phyloP scores from a whole-genome alignment of 2,113 vertebrate species.

The Coryphaenoides rupestris region DNA sequence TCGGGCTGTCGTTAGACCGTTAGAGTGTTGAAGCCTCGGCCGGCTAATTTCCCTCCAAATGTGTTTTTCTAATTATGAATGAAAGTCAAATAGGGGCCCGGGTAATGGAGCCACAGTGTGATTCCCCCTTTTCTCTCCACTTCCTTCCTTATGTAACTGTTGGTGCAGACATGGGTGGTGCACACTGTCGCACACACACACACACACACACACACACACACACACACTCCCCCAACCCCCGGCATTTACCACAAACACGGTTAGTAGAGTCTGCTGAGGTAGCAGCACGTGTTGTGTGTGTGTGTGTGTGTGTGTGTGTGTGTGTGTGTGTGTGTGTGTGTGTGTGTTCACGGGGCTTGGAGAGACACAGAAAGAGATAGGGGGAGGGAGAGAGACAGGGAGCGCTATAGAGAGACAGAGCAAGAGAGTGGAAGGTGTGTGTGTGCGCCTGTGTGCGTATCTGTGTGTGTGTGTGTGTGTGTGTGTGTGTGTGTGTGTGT shows the following conservation, averaged over 20 bases:
- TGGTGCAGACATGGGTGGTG: conserved; percentile 27
- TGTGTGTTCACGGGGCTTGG: conserved; percentile 1
- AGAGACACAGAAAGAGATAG: no score
- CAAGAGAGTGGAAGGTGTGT: no score
- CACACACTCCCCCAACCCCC: conserved; percentile 15
- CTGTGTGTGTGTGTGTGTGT: no score
- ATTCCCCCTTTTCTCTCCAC: conserved; percentile 32
- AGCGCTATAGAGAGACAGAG: no score
- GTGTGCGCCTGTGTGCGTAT: no score
- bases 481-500: no score
- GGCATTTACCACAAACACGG: background rate
- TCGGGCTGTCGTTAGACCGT: conserved; percentile 57
- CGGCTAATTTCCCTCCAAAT: conserved; percentile 57
- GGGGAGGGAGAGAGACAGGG: no score
- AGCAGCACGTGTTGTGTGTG: conserved; percentile 11
- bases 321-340: conserved; percentile 15
- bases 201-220: conserved; percentile 13
- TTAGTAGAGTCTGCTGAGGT: conserved; percentile 12
- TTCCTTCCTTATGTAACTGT: background rate
- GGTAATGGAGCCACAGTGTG: conserved; percentile 53
- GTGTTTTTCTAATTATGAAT: conserved; percentile 69
- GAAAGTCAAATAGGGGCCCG: conserved; percentile 57
- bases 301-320: no score
- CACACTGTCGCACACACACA: conserved; percentile 6
- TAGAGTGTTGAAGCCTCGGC: conserved; percentile 40